Evolutionary conservation across 2,113 vertebrate genomes (phyloP).

Genomic region (Fregata magnificens): DNA sequence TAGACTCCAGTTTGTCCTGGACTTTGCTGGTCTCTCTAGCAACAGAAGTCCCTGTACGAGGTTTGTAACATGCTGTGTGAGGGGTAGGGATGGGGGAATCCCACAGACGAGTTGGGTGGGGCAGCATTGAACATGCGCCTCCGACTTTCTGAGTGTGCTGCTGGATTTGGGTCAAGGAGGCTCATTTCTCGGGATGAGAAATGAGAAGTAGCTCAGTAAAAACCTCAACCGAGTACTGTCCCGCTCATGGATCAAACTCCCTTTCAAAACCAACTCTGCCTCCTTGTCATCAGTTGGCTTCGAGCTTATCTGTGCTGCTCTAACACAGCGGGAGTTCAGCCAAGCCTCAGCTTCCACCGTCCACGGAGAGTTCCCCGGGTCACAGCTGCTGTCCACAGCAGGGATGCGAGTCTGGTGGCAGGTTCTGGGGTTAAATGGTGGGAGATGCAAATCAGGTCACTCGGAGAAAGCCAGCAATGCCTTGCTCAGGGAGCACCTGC

Average conservation of each 20-base stretch:
- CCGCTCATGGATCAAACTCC: not conserved
- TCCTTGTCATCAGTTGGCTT: not conserved
- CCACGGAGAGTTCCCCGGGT: not conserved
- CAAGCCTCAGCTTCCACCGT: not conserved
- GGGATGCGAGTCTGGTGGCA: not conserved
- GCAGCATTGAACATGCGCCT: not conserved
- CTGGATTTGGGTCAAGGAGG: not conserved
- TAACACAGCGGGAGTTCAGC: not conserved
- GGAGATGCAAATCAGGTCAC: not conserved
- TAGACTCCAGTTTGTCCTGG: not conserved
- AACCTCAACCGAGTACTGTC: not conserved
- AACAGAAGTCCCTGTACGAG: not conserved
- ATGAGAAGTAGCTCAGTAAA: not conserved
- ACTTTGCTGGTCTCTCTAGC: not conserved
- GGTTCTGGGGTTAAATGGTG: not conserved
- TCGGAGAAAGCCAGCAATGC: not conserved
- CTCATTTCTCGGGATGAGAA: not conserved
- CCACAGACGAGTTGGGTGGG: not conserved
- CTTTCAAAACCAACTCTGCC: not conserved
- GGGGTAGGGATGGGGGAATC: not conserved
- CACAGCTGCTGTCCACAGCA: not conserved
- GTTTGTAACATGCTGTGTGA: not conserved
- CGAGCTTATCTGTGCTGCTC: not conserved
- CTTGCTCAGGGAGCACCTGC: not conserved
- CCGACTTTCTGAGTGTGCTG: not conserved